Percentiles rank a stretch among this genome's conserved stretches.
Conservation (phyloP, 2,113 vertebrate species). For the Triplophysa siluroides region DNA sequence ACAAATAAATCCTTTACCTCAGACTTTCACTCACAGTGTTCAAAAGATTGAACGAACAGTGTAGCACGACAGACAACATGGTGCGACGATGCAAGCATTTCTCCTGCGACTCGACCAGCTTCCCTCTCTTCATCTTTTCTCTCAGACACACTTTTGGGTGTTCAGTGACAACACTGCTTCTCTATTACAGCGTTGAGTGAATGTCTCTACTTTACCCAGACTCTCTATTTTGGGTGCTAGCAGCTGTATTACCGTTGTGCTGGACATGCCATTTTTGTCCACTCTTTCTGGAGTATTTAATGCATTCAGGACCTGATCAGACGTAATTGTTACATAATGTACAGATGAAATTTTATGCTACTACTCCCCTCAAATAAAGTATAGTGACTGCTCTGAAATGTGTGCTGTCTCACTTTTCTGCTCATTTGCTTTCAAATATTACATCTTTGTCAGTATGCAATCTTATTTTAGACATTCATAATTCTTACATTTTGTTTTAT, state of each 20-base stretch:
- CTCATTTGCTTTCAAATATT: neutral
- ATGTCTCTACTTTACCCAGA: constrained; percentile 57
- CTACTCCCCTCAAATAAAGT: constrained; percentile 78
- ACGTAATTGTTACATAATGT: constrained; percentile 94
- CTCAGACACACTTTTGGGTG: constrained; percentile 69
- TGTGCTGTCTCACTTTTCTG: neutral
- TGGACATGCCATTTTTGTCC: constrained; percentile 74
- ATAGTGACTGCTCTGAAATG: constrained; percentile 77
- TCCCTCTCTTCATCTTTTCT: constrained; percentile 57
- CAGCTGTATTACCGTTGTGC: constrained; percentile 50
- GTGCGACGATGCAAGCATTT: constrained; percentile 43
- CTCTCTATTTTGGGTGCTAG: constrained; percentile 36
- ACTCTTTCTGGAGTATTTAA: constrained; percentile 77
- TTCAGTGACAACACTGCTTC: constrained; percentile 78
- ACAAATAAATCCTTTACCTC: constrained; percentile 80
- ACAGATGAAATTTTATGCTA: constrained; percentile 91
- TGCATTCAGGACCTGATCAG: constrained; percentile 73
- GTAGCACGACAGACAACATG: constrained; percentile 46
- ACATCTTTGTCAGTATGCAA: neutral
- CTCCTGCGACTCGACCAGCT: constrained; percentile 79
- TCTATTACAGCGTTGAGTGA: constrained; percentile 73
- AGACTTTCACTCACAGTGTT: constrained; percentile 65
- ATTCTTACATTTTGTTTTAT: too few species aligned
- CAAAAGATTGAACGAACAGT: constrained; percentile 39
- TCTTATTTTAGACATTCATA: too few species aligned